Conservation (phyloP, 2,888 invertebrate genomes). For the Suillia variegata region DNA sequence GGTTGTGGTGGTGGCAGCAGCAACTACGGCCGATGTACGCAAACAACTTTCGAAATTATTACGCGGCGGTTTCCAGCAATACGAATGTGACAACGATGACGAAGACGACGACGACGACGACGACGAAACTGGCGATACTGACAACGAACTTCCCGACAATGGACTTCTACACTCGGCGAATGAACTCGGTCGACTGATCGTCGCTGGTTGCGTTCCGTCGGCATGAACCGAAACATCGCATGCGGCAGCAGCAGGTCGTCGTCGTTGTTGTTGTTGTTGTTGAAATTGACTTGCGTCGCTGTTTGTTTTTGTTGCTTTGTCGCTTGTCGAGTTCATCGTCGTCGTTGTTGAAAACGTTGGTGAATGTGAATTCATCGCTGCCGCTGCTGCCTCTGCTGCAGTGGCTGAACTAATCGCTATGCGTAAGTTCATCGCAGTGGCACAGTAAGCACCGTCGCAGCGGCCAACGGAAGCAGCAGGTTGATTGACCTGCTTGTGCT, state of each 20-base stretch:
- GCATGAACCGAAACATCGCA: conserved; percentile 13
- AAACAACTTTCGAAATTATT: conserved; percentile 3
- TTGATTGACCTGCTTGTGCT: conserved; percentile 57
- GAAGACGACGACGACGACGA: conserved; percentile 22
- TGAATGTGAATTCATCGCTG: not conserved
- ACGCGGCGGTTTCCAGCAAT: conserved; percentile 21
- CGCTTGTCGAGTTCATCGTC: not conserved
- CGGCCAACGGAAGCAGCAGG: conserved; percentile 45
- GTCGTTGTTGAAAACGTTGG: conserved; percentile 12
- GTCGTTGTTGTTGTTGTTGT: conserved; percentile 14
- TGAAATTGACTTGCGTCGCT: conserved; percentile 13
- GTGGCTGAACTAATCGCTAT: not conserved
- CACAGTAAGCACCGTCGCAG: not conserved
- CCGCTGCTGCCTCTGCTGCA: conserved; percentile 10
- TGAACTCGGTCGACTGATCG: conserved; percentile 55
- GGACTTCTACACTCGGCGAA: conserved; percentile 44
- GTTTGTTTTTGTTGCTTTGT: conserved; percentile 21
- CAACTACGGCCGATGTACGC: conserved; percentile 16
- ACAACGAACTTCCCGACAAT: conserved; percentile 22
- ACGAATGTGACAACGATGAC: conserved; percentile 27
- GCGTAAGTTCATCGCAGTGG: conserved; percentile 7
- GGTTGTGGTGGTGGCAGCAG: conserved; percentile 24
- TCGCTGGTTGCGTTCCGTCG: conserved; percentile 18
- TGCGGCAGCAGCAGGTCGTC: conserved; percentile 8
- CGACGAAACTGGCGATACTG: conserved; percentile 31